phyloP scores from a whole-genome alignment of 2,797 vertebrate genomes.

The Tauraco hartlaubi region DNA sequence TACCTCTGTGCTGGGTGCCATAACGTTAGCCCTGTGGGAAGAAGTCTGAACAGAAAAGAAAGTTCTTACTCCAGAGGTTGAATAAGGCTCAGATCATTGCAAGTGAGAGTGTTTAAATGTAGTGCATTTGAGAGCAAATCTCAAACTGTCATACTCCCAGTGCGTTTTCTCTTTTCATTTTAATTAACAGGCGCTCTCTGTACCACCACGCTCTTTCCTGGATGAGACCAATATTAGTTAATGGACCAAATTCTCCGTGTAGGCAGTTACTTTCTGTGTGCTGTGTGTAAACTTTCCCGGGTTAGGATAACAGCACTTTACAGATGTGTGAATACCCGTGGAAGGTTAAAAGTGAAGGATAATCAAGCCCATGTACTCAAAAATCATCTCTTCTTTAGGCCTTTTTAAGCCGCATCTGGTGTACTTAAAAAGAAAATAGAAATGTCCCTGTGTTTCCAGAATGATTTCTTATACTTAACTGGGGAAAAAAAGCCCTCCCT shows the following conservation, averaged over 20 bases:
- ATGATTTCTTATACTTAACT: not conserved
- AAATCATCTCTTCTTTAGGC: not conserved
- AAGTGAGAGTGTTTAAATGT: not conserved
- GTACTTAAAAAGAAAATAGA: not conserved
- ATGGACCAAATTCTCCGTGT: not conserved
- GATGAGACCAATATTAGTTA: not conserved
- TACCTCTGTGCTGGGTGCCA: not conserved
- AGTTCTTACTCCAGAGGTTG: not conserved
- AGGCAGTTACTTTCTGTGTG: not conserved
- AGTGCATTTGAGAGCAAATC: not conserved
- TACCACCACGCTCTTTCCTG: not conserved
- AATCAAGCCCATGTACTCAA: not conserved
- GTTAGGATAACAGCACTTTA: not conserved
- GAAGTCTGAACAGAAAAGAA: not conserved
- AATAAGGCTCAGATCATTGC: not conserved
- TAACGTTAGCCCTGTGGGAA: not conserved
- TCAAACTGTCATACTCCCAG: not conserved
- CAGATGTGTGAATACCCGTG: not conserved
- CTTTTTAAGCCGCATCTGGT: not conserved
- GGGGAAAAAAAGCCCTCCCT: fast-evolving
- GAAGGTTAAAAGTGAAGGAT: not conserved
- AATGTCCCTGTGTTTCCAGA: not conserved
- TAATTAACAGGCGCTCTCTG: not conserved
- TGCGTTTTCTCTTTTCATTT: not conserved
- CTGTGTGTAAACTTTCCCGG: not conserved